Evolutionary conservation across 92 coral and sea anemone species (phyloP), one percentile per base, ranked within the genome.

Genomic region (Diadumene lineata): DNA sequence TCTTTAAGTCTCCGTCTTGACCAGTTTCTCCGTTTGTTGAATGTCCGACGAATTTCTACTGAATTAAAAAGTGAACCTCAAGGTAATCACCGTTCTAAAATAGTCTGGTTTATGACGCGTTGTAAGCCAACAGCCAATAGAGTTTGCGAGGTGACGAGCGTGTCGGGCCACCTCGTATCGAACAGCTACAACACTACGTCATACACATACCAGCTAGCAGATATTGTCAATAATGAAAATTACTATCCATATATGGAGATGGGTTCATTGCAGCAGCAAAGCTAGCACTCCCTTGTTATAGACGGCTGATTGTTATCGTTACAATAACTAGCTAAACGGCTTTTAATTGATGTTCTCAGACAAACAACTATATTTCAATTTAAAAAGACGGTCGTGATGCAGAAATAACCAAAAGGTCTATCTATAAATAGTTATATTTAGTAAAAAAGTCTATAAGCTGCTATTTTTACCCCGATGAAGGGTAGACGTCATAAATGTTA

Each of bases 121-220:
- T 70, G 28, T 31, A 58, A 58, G 64, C 7, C n/a, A n/a, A 2
- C 64, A 58, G 64, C 31, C 64, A 21, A 24, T 58, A 31, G 60
- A 53, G 60, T 53, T 53, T 53, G 60, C 19, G 73, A 34, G 1
- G 50, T 25, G 7, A 38, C 6, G 62, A 50, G 30, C 75, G 31
- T 22, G 43, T 30, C 50, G 38, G 53, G 50, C 60, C 60, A 13
- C 60, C n/a, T 3, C 60, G 4, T 23, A 21, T 60, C 48, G 13
- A 38, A 38, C 48, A 16, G 50, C 46, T 60, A 33, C 29, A 53
- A 29, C 69, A 26, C 63, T 50, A 70, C 75, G 75, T 70, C 75
- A 70, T 70, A 18, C 63, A 70, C 43, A 53, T 53, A 70, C 75
- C 75, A 50, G 75, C 31, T 70, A 50, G 17, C 34, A 15, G 34